Evolutionary conservation across 2,888 invertebrate species (phyloP), one percentile per base, ranked within the genome.

Genomic region (Brachylomia viminalis): DNA sequence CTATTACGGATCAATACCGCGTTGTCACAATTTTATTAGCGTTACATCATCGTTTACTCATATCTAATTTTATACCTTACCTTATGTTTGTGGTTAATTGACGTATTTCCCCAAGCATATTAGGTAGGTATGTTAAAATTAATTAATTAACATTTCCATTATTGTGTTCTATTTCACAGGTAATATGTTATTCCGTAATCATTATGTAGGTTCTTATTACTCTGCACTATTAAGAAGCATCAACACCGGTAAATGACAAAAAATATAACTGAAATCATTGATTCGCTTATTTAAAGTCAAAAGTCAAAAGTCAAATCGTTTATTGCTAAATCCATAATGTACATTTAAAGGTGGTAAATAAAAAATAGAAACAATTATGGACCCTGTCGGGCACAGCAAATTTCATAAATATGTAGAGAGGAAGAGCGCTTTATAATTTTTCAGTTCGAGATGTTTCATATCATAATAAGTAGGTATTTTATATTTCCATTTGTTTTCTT

Each of bases 31-130:
- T 70, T 49, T 49, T n/a, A n/a, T n/a, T n/a, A n/a, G 72, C 45
- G 67, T 87, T 79, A 78, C 72, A 62, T 86, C 80, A 86, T 64
- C 61, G 33, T 72, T 65, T 20, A 56, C 64, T 85, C 83, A 82
- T 54, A 13, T 42, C 67, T 86, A 74, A 85, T 77, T 86, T 74
- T 73, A 76, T 20, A 56, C 11, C 0, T 45, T 30, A 58, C 33
- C 7, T 71, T 42, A 45, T 76, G 20, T 47, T 79, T 52, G 33
- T 30, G 33, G 61, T 49, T 75, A 30, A 38, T 42, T 75, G 11
- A 17, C 8, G 3, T 66, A 45, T 59, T 70, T 56, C 81, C 81
- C 47, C 52, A 1, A 27, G 65, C 65, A 52, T 61, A 11, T 20
- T 27, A n/a, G n/a, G n/a, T n/a, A n/a, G n/a, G 2, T n/a, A 10